phyloP scores from a whole-genome alignment of 2,797 vertebrate genomes.

The Argya squamiceps region DNA sequence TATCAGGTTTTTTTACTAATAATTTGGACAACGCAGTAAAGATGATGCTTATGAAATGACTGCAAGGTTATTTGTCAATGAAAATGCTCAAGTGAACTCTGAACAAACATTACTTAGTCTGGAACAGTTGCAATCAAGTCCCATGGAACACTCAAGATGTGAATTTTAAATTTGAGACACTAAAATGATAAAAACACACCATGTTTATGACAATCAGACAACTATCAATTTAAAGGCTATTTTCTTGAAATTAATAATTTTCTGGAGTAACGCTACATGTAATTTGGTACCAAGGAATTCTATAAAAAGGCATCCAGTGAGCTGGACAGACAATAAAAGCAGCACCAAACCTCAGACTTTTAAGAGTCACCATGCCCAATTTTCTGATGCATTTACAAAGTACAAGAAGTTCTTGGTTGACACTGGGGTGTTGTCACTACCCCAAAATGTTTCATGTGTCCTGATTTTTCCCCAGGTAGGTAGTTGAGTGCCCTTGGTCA shows the following conservation, averaged over 20 bases:
- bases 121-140: not conserved
- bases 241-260: not conserved
- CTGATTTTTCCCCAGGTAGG: not conserved
- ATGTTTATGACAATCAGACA: not conserved
- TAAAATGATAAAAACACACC: not conserved
- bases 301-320: not conserved
- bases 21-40: not conserved
- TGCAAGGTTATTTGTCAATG: not conserved
- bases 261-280: rapidly evolving
- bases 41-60: not conserved
- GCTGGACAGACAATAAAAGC: not conserved
- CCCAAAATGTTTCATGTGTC: not conserved
- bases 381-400: not conserved
- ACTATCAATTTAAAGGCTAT: not conserved
- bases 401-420: not conserved
- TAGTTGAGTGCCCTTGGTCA: not conserved
- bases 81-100: not conserved
- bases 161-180: not conserved
- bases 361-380: not conserved
- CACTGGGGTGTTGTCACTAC: not conserved
- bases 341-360: not conserved
- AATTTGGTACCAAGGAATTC: not conserved
- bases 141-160: not conserved
- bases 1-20: not conserved
- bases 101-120: not conserved